Percentiles rank a stretch among this genome's conserved stretches.
Conservation (phyloP, 2,113 vertebrate genomes). For the Gorsachius goisagi region DNA sequence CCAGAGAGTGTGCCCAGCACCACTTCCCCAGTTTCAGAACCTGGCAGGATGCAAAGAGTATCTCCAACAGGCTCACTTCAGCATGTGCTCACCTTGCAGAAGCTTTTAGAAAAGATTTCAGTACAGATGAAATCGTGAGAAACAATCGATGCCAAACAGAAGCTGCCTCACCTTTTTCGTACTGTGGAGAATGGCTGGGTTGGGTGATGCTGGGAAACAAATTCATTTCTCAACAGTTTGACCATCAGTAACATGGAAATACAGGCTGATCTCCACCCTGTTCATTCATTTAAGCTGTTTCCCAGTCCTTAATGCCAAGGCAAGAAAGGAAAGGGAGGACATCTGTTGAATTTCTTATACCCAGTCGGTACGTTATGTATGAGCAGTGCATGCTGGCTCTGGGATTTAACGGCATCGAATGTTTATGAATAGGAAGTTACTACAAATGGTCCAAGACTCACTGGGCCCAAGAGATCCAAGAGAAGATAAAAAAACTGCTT, state of each 20-base stretch:
- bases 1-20: not conserved
- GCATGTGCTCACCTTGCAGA: fast-evolving
- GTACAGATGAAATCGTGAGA: not conserved
- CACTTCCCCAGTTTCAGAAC: not conserved
- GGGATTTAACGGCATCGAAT: not conserved
- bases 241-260: not conserved
- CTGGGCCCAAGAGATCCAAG: not conserved
- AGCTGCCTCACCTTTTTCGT: not conserved
- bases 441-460: not conserved
- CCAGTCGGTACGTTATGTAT: not conserved
- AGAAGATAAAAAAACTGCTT: not conserved
- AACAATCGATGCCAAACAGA: not conserved
- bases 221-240: not conserved
- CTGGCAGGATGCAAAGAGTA: not conserved
- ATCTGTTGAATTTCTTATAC: not conserved
- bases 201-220: not conserved
- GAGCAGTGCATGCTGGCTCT: not conserved
- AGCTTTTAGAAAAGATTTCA: not conserved
- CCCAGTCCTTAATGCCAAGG: not conserved
- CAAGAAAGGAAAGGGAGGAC: not conserved
- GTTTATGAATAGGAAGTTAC: not conserved
- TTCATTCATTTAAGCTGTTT: not conserved
- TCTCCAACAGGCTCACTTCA: fast-evolving
- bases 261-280: not conserved
- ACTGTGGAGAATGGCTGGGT: not conserved